Evolutionary conservation across 2,113 vertebrate species (phyloP).

Genomic region (Orientallactaga bullata): DNA sequence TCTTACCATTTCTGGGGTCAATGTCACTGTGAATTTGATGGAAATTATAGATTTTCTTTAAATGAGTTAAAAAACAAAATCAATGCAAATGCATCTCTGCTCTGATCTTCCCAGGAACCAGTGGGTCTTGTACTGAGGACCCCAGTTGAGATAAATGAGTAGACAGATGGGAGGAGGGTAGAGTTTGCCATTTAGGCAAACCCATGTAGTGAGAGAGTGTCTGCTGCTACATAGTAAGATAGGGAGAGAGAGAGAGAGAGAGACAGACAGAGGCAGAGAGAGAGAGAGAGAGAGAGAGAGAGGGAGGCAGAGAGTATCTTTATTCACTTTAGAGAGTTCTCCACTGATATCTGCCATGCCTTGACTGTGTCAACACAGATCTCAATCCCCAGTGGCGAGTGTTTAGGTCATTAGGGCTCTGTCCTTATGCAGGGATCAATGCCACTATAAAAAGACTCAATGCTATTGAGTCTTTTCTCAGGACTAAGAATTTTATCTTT

Average conservation of each 20-base stretch:
- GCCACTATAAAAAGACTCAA: neutral
- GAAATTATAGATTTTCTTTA: neutral
- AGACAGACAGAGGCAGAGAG: too few relatives aligned
- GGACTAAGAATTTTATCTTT: neutral
- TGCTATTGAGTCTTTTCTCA: neutral
- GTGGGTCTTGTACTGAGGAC: neutral
- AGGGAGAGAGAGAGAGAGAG: neutral
- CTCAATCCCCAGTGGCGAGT: neutral
- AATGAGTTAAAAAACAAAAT: neutral
- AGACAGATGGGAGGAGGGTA: neutral
- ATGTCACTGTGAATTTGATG: constrained; percentile 16
- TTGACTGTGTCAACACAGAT: neutral
- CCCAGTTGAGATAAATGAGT: neutral
- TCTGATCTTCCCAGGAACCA: neutral
- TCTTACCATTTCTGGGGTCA: neutral
- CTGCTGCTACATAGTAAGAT: neutral
- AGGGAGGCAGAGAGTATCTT: neutral
- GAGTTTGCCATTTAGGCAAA: neutral
- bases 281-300: too few relatives aligned
- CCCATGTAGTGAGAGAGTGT: neutral
- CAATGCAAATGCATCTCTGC: neutral
- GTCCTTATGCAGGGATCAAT: neutral
- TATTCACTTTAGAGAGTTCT: neutral
- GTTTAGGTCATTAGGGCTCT: neutral
- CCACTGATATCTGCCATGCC: neutral